Base-by-base conservation (phyloP, 2,888 invertebrate genomes). In the Trissonchulus latispiculum region DNA sequence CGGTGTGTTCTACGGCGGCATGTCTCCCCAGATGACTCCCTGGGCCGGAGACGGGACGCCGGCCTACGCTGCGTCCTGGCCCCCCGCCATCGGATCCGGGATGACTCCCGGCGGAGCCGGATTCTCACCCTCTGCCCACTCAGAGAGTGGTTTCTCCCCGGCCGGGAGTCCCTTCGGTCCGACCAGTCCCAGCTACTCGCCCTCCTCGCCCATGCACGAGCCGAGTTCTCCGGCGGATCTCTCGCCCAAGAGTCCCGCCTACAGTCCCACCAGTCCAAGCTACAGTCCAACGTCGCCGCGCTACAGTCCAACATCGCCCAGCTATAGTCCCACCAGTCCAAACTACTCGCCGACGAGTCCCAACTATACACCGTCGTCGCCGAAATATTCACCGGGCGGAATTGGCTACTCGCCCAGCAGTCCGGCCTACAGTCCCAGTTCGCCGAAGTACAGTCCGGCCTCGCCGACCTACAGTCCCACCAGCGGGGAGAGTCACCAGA, bases 41-140 rank as follows among this genome's bases (percentile, higher is more conserved):
- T n/a, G n/a, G n/a, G n/a, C n/a, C n/a, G n/a, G n/a, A n/a, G n/a
- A n/a, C n/a, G n/a, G 84, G n/a, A 85, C 86, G 2, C 83, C 85
- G 32, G 90, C 89, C 74, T 93, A 92, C 81, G 90, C 87, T n/a
- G 90, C 89, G 83, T 89, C 88, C 70, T 93, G 92, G 89, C 92
- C 92, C 72, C 90, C 92, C 68, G n/a, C n/a, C n/a, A n/a, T n/a
- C n/a, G n/a, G n/a, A n/a, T n/a, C n/a, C n/a, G n/a, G n/a, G 74
- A 95, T 96, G 94, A 97, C 97, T 0, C 96, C 97, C 0, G 94
- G 93, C 59, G 95, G 92, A 1, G 95, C 95, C 0, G 92, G 93
- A 72, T 99, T 99, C 86, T 97, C 96, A n/a, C 96, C 96, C 1
- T 93, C 94, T 0, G 92, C 92, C 1, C 91, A 92, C 1, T 94